Percentiles rank a stretch among this genome's conserved stretches.
Conservation (phyloP, 2,113 vertebrate species). For the Petrocephalus zakoni region DNA sequence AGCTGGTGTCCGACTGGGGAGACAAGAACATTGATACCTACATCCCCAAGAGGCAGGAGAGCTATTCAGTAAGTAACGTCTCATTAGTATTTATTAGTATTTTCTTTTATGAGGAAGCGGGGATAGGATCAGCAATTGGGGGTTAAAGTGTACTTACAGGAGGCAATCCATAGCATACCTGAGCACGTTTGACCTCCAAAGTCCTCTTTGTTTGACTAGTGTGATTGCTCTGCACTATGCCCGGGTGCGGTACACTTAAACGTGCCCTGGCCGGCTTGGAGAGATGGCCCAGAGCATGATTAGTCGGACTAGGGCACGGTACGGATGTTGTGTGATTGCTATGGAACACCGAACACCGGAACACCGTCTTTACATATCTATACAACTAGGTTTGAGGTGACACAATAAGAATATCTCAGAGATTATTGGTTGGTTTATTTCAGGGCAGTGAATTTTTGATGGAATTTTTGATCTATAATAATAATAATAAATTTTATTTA, state of each 20-base stretch:
- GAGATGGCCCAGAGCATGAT: neutral
- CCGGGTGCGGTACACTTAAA: neutral
- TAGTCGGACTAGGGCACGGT: neutral
- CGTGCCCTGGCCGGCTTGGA: neutral
- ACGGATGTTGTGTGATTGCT: neutral
- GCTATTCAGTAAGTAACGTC: conserved; percentile 76
- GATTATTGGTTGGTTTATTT: neutral
- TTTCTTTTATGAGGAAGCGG: no score
- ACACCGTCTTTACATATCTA: neutral
- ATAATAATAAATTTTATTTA: no score
- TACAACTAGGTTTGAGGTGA: neutral
- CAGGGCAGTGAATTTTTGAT: neutral
- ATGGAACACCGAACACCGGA: no score
- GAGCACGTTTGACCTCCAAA: neutral
- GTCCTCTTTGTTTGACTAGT: neutral
- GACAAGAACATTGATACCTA: conserved; percentile 76
- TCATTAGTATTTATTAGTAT: conserved; percentile 35
- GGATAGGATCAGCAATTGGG: no score
- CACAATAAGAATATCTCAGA: neutral
- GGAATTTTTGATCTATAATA: neutral
- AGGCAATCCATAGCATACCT: no score
- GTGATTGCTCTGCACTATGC: neutral
- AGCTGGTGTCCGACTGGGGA: conserved; percentile 92
- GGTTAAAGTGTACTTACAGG: no score
- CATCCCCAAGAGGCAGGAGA: conserved; percentile 85